Evolutionary conservation across 1,140 invertebrate species (phyloP).

Genomic region (Cydia pomonella): DNA sequence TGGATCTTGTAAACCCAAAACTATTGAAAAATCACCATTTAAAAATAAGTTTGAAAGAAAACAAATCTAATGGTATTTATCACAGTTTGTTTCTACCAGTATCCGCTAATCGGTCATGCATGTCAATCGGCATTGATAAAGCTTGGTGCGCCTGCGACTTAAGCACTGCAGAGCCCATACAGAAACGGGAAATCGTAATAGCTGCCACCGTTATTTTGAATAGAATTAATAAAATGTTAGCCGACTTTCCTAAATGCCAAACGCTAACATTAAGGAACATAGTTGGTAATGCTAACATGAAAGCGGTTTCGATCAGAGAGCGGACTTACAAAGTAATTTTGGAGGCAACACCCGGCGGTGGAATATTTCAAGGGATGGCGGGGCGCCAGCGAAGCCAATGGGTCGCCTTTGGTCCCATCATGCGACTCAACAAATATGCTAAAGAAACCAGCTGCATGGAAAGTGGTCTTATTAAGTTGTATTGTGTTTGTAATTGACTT

Average conservation of each 20-base stretch:
- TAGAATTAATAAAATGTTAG: conserved; percentile 83
- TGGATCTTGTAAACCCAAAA: conserved; percentile 47
- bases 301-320: conserved; percentile 37
- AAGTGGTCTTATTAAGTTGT: conserved; percentile 84
- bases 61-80: conserved; percentile 18
- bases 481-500: conserved; percentile 83
- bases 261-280: conserved; percentile 69
- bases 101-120: conserved; percentile 85
- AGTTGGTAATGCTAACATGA: conserved; percentile 66
- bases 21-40: conserved; percentile 42
- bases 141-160: conserved; percentile 90
- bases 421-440: conserved; percentile 87
- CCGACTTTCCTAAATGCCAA: conserved; percentile 81
- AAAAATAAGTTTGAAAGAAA: conserved; percentile 33
- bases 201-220: conserved; percentile 52
- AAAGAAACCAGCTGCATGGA: conserved; percentile 87
- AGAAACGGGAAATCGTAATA: conserved; percentile 69
- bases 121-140: conserved; percentile 84
- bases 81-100: conserved; percentile 87
- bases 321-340: conserved; percentile 83
- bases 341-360: conserved; percentile 84
- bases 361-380: conserved; percentile 86
- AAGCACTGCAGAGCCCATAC: too few species aligned
- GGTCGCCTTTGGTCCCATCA: conserved; percentile 83
- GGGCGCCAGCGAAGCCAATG: conserved; percentile 58